Percentiles rank a stretch among this genome's conserved stretches.
These are phyloP conservation scores for Ptilonorhynchus violaceus DNA, from an alignment of 2,113 vertebrate genomes.

Conservation along the genomic window DNA sequence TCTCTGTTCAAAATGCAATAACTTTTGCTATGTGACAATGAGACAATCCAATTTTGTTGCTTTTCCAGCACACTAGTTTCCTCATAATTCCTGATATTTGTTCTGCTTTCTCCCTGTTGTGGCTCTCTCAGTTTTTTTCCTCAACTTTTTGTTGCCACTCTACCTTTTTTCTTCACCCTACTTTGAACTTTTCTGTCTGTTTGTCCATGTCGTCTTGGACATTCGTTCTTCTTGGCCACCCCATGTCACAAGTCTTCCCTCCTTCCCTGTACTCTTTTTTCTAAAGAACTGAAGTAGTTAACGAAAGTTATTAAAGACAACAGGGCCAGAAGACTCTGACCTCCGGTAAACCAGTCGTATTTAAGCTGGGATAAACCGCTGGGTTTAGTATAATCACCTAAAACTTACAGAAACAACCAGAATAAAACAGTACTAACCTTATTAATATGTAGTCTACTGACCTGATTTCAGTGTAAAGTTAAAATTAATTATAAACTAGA, in stretches of 20 bases:
- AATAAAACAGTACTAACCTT: background rate
- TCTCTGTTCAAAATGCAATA: background rate
- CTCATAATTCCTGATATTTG: background rate
- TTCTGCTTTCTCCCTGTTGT: background rate
- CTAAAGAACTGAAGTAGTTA: background rate
- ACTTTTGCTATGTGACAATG: background rate
- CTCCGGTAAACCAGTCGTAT: background rate
- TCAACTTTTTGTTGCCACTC: background rate
- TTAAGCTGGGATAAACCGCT: conserved; percentile 23
- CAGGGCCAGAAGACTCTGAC: background rate
- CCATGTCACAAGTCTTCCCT: background rate
- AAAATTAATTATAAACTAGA: background rate
- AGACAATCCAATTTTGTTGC: background rate
- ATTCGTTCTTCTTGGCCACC: background rate
- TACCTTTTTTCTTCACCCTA: background rate
- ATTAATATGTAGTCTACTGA: background rate
- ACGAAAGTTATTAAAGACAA: background rate
- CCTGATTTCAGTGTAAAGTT: background rate
- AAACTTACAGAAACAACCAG: background rate
- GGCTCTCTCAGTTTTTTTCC: background rate
- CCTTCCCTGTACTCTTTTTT: background rate
- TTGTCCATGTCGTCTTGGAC: background rate
- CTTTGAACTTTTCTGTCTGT: background rate
- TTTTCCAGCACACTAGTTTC: background rate
- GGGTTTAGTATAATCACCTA: conserved; percentile 30